A percentile compares a stretch with the other conserved stretches of the same genome.
Conservation (phyloP, 2,797 vertebrate species). For the Lepilemur ruficaudatus region DNA sequence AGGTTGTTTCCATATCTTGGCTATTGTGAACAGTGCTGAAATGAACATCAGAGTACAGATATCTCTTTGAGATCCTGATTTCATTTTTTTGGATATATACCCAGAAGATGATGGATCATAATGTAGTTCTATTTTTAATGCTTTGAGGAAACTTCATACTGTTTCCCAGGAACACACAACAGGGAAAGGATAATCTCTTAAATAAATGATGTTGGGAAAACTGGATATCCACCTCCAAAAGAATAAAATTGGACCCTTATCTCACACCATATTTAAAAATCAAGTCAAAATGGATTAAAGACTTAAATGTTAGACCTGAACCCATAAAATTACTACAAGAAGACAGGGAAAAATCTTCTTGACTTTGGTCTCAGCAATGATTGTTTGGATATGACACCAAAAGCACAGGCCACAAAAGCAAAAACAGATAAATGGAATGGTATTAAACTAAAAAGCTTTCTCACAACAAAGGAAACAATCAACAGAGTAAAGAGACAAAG, state of each 20-base stretch:
- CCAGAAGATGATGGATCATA: not conserved
- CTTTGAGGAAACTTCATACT: not conserved
- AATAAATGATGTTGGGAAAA: not conserved
- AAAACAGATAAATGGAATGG: not conserved
- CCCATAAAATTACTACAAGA: not conserved
- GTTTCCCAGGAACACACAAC: not conserved
- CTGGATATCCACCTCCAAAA: not conserved
- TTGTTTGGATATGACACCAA: not conserved
- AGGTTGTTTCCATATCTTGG: not conserved
- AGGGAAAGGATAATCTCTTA: not conserved
- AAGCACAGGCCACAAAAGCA: not conserved
- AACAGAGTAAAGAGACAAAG: not conserved
- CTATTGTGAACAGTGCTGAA: not conserved
- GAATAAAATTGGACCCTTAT: not conserved
- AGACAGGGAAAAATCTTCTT: not conserved
- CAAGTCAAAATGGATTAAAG: not conserved
- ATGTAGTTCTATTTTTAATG: not conserved
- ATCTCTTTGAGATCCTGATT: not conserved
- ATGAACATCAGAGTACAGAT: not conserved
- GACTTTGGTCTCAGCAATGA: not conserved
- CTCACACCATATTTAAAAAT: not conserved
- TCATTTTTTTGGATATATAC: not conserved
- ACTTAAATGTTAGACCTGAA: not conserved
- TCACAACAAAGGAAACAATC: not conserved
- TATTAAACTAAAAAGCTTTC: not conserved